Evolutionary conservation across 2,888 invertebrate species (phyloP).

Genomic region (Tethea ocularis): DNA sequence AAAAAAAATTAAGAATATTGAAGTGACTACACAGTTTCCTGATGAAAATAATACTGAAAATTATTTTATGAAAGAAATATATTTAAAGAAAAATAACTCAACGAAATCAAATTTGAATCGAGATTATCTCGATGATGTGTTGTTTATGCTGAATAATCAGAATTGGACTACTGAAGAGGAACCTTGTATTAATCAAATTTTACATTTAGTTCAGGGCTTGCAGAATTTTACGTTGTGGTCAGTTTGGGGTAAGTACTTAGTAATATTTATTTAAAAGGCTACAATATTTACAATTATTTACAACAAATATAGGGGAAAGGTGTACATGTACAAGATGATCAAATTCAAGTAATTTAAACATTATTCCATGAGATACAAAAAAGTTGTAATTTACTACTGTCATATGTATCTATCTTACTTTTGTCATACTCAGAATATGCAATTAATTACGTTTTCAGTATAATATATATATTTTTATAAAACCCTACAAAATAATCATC

Average conservation of each 20-base stretch:
- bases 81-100: conserved; percentile 29
- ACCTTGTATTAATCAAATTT: conserved; percentile 63
- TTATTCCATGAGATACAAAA: no score
- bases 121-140: conserved; percentile 71
- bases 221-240: conserved; percentile 84
- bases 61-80: conserved; percentile 17
- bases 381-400: no score
- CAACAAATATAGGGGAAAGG: no score
- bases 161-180: conserved; percentile 65
- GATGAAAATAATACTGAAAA: conserved; percentile 22
- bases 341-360: no score
- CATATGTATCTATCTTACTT: no score
- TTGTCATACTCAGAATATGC: no score
- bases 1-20: conserved; percentile 25
- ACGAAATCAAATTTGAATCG: conserved; percentile 27
- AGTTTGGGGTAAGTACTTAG: conserved; percentile 83
- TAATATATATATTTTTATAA: no score
- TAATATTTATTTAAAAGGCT: no score
- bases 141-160: conserved; percentile 61
- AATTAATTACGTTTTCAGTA: no score
- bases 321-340: no score
- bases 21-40: conserved; percentile 20
- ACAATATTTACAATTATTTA: no score
- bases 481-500: no score
- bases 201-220: conserved; percentile 59